A percentile compares a stretch with the other conserved stretches of the same genome.
Evolutionary conservation across 1,140 invertebrate species (phyloP).

Genomic region (Drosophila equinoxialis): DNA sequence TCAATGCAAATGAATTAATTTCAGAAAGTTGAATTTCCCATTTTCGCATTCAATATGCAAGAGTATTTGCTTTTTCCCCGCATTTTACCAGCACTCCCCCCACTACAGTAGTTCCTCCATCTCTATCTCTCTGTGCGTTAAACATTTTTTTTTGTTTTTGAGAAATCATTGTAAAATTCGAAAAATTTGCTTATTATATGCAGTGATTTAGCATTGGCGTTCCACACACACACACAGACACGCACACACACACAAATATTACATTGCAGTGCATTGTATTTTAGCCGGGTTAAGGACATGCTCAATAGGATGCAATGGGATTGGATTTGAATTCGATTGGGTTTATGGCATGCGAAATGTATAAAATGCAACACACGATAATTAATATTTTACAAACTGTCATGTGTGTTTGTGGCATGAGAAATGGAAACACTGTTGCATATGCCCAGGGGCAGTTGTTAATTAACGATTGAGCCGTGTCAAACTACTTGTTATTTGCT

Average conservation of each 20-base stretch:
- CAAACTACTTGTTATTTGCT: conserved; percentile 22
- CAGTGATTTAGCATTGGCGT: conserved; percentile 21
- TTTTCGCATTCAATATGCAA: conserved; percentile 9
- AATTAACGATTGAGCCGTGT: conserved; percentile 4
- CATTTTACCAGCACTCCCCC: background rate
- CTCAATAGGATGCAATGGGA: background rate
- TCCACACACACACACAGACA: background rate
- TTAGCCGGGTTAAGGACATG: background rate
- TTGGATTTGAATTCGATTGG: conserved; percentile 8
- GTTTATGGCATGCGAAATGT: conserved; percentile 29
- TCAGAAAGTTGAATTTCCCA: conserved; percentile 61
- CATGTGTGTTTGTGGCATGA: conserved; percentile 12
- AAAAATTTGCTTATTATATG: conserved; percentile 21
- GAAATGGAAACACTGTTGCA: background rate
- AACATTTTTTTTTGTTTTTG: conserved; percentile 15
- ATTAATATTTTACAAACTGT: conserved; percentile 62
- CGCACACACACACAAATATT: conserved; percentile 6
- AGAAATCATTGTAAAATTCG: conserved; percentile 42
- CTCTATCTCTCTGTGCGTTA: background rate
- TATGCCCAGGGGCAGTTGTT: conserved; percentile 11
- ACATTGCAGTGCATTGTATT: background rate
- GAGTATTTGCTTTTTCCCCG: conserved; percentile 11
- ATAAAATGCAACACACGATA: conserved; percentile 34
- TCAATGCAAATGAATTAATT: conserved; percentile 71
- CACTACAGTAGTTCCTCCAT: background rate